Conservation (phyloP, 2,888 invertebrate genomes). For the Eretmocerus hayati region DNA sequence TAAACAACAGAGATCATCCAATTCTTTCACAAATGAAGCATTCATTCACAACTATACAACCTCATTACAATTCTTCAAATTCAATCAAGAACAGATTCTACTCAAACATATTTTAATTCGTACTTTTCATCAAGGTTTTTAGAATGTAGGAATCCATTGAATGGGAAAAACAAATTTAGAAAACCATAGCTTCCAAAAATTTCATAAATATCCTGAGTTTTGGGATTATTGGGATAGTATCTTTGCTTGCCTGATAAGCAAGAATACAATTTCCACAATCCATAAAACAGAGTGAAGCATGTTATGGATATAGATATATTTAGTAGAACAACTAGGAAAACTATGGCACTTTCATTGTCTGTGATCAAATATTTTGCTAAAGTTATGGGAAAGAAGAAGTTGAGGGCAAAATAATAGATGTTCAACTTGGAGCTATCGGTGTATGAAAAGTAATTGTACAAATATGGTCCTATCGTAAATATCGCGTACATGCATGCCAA, state of each 20-base stretch:
- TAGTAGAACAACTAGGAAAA: slow-evolving; percentile 32
- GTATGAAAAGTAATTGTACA: slow-evolving; percentile 30
- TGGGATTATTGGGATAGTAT: slow-evolving; percentile 29
- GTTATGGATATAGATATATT: slow-evolving; percentile 31
- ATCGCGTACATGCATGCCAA: slow-evolving; percentile 34
- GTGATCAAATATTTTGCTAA: slow-evolving; percentile 27
- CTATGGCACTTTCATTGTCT: slow-evolving; percentile 26
- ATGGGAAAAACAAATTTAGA: slow-evolving; percentile 35
- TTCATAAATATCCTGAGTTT: slow-evolving; percentile 26
- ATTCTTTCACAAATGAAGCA: no score
- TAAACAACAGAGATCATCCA: no score
- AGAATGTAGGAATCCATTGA: slow-evolving; percentile 33
- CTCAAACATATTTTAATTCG: slow-evolving; percentile 27
- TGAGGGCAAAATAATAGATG: slow-evolving; percentile 28
- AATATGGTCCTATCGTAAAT: slow-evolving; percentile 29
- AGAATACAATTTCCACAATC: slow-evolving; percentile 33
- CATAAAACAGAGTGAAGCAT: slow-evolving; percentile 30
- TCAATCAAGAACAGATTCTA: no score
- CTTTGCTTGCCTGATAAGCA: slow-evolving; percentile 32
- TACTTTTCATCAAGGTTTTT: slow-evolving; percentile 26
- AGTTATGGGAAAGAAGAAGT: slow-evolving; percentile 36
- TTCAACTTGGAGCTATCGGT: slow-evolving; percentile 22
- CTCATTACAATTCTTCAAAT: no score
- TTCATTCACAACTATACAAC: no score
- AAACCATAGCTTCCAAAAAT: slow-evolving; percentile 37